Base-by-base conservation (phyloP, 2,113 vertebrate species). In the Tichodroma muraria region DNA sequence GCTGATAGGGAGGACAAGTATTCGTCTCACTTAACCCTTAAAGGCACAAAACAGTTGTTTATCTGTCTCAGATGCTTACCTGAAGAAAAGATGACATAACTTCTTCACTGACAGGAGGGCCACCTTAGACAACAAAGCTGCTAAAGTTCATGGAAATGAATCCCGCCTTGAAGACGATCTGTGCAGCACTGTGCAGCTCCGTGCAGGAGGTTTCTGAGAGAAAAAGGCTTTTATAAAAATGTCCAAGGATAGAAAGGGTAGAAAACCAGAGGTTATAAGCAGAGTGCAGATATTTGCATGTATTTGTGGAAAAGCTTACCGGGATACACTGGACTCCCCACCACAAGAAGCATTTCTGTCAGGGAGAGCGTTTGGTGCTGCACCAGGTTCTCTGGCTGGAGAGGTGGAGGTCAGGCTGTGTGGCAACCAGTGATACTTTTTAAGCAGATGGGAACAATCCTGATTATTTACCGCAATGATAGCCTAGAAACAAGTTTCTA, bases 331-430 rank as follows among this genome's bases (percentile, higher is more conserved):
- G 71, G 45, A 70, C 45, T 92, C 44, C 10, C 38, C 5, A 4
- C 23, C 75, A 69, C 35, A 68, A 8, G 52, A 77, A 70, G 66
- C 3, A 2, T 23, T 79, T 80, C 11, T 3, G 27, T 47, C 38
- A 65, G 38, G 17, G 15, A 54, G n/a, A 38, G 44, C 0, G 0
- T 18, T 82, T 0, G 1, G 28, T 88, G 71, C 44, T 30, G 24
- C 44, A 54, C 20, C 91, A 94, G 21, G 13, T 44, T 76, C 52
- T 66, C 33, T 80, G n/a, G 40, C 20, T 56, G 71, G 31, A 70
- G 71, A 77, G 47, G 35, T 28, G 37, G 50, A 85, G 75, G 44
- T 79, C 83, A 81, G 52, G 54, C 70, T 80, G 33, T 19, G 40
- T 40, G 63, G 49, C 10, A 8, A 70, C 75, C 59, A 44, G 38